These are phyloP conservation scores for Nibea albiflora DNA, from an alignment of 2,113 vertebrate genomes.

Conservation along the genomic window DNA sequence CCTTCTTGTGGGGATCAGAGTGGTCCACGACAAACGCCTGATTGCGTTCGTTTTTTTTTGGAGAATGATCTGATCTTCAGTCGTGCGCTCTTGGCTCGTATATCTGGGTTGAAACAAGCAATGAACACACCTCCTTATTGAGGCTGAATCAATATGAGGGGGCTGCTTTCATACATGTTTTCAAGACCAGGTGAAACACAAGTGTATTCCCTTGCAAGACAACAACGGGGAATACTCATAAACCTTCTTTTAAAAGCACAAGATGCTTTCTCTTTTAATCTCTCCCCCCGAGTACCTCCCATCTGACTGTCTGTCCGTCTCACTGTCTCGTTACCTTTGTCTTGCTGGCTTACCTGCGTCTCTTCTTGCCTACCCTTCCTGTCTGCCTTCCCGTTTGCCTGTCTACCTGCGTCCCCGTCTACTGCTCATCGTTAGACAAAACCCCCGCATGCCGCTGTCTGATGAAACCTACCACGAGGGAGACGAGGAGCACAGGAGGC, in stretches of 20 bases:
- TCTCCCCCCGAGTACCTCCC: slow-evolving; percentile 65
- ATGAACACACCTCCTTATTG: slow-evolving; percentile 28
- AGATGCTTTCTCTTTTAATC: slow-evolving; percentile 63
- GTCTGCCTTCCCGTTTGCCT: slow-evolving; percentile 48
- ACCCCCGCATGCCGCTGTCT: slow-evolving; percentile 54
- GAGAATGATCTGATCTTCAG: slow-evolving; percentile 34
- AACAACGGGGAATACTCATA: slow-evolving; percentile 58
- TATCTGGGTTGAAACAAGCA: slow-evolving; percentile 17
- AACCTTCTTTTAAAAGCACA: slow-evolving; percentile 42
- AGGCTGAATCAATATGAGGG: slow-evolving; percentile 52
- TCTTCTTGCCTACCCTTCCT: slow-evolving; percentile 35
- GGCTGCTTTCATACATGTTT: slow-evolving; percentile 48
- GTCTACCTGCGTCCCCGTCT: slow-evolving; percentile 59
- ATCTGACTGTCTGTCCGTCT: slow-evolving; percentile 59
- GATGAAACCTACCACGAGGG: slow-evolving; percentile 67
- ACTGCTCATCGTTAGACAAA: slow-evolving; percentile 58
- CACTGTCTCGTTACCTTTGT: slow-evolving; percentile 67
- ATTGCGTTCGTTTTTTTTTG: slow-evolving; percentile 28
- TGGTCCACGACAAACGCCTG: slow-evolving; percentile 21
- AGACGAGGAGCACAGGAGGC: slow-evolving; percentile 41
- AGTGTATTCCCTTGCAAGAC: slow-evolving; percentile 48
- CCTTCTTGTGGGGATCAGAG: slow-evolving; percentile 54
- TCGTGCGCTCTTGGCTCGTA: background rate
- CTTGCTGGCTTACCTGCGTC: slow-evolving; percentile 57
- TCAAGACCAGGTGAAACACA: slow-evolving; percentile 54